A percentile compares a stretch with the other conserved stretches of the same genome.
phyloP scores from a whole-genome alignment of 2,113 vertebrate species.

The Protobothrops mucrosquamatus region DNA sequence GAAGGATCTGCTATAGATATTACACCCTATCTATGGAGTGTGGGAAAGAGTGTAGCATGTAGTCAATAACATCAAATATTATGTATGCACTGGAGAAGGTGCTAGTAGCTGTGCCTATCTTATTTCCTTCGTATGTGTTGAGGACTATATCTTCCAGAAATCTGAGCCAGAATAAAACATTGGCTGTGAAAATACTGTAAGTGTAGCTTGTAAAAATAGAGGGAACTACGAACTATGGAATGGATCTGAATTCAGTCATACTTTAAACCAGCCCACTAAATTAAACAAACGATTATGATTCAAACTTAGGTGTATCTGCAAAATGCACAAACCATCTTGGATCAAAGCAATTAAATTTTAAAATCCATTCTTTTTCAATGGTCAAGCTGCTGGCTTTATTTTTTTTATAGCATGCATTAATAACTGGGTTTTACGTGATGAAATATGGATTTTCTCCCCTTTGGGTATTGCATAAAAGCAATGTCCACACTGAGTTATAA shows the following conservation, averaged over 20 bases:
- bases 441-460: conserved; percentile 13
- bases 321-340: neutral
- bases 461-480: neutral
- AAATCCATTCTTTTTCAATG: neutral
- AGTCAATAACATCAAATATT: neutral
- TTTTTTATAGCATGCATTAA: conserved; percentile 16
- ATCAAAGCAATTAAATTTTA: neutral
- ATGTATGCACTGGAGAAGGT: neutral
- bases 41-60: neutral
- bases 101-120: neutral
- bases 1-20: neutral
- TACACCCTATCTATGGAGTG: neutral
- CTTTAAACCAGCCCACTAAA: neutral
- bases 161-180: neutral
- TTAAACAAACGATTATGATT: neutral
- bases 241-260: neutral
- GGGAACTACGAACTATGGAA: neutral
- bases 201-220: neutral
- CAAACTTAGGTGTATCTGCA: neutral
- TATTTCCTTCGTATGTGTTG: neutral
- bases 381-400: conserved; percentile 5
- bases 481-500: neutral
- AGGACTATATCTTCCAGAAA: neutral
- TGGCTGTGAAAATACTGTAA: neutral
- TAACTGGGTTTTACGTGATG: neutral